These are phyloP conservation scores for Mobula hypostoma DNA, from an alignment of 2,113 vertebrate species.

Conservation along the genomic window DNA sequence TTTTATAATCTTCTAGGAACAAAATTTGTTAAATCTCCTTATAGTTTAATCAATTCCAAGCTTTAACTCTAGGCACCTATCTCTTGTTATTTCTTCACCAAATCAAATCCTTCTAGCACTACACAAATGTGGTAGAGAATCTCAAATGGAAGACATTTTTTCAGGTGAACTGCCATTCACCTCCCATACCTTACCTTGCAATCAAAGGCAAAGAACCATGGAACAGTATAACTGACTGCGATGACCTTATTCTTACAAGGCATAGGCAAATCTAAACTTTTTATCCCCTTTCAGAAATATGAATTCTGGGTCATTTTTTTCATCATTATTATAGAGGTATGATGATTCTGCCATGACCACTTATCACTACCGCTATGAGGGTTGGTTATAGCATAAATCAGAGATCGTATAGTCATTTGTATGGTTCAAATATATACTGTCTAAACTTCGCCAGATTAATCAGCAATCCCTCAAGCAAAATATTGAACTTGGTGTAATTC, in stretches of 20 bases:
- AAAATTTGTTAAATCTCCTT: neutral
- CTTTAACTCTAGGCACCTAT: neutral
- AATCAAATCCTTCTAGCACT: no score
- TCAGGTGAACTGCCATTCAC: neutral
- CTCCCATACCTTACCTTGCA: neutral
- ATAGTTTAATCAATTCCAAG: neutral
- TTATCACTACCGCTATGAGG: neutral
- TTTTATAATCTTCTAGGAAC: neutral
- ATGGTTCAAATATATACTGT: neutral
- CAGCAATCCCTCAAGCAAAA: neutral
- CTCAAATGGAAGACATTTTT: neutral
- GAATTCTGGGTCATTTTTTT: neutral
- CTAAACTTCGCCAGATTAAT: neutral
- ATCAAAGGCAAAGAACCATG: neutral
- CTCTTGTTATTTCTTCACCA: no score
- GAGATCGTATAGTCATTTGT: neutral
- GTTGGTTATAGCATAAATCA: neutral
- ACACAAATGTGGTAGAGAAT: neutral
- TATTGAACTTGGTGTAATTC: neutral
- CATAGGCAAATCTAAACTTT: neutral
- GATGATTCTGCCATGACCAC: neutral
- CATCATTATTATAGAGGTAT: neutral
- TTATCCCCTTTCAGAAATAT: neutral
- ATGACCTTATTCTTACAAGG: neutral
- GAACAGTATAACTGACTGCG: neutral